Base-by-base conservation (phyloP, 2,113 vertebrate species). In the Oryzias melastigma region DNA sequence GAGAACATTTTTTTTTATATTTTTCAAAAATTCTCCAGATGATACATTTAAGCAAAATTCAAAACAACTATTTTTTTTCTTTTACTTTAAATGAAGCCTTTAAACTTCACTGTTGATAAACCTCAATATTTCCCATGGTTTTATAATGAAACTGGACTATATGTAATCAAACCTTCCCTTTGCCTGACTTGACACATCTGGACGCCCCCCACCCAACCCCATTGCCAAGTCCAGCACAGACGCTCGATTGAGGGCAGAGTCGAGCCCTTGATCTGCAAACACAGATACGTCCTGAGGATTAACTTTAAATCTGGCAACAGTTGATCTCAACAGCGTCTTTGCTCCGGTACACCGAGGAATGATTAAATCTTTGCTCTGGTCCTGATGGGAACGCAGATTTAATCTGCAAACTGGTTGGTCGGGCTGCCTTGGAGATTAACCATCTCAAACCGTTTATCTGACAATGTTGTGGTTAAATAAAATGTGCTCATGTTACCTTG, bases 251-350 rank as follows among this genome's bases (percentile, higher is more conserved):
- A 89, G 88, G 87, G 57, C 88, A 88, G 64, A 61, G 78, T 58
- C 80, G 62, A 90, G 82, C 81, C 19, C 61, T 81, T 90, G 88
- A 91, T 89, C 86, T 82, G 60, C 78, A 81, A 86, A 90, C 88
- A 89, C 82, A 87, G 87, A 89, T 91, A 84, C 85, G 72, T 84
- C 81, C 86, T 84, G 78, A 84, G 91, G 91, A 91, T 91, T 91
- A 92, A 90, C 87, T 87, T 83, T 77, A 91, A 91, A 91, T 91
- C 89, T 90, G 89, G 83, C 83, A 82, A 65, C 87, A 75, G 73
- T 84, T 87, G 86, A 89, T 88, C 89, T 78, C 85, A 52, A 89
- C 87, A 89, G 87, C 86, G 86, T 93, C 92, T 93, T 92, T 92
- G 85, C 81, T 81, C 78, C 62, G 72, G 85, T 75, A 85, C 85